Conservation (phyloP, 2,888 invertebrate genomes). For the Calameuta pallipes region DNA sequence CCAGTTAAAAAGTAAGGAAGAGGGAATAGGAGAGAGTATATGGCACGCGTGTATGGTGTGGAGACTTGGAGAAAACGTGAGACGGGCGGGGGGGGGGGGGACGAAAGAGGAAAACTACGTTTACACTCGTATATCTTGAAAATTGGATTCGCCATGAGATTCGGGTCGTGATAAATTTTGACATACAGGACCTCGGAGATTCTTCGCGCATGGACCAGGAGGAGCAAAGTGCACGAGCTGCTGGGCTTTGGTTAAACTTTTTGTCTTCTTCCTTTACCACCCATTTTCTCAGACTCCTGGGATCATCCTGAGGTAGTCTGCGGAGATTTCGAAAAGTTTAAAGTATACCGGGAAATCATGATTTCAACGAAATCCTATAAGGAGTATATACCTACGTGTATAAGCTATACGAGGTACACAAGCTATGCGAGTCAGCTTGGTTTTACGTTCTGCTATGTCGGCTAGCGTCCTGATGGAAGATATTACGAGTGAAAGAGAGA, state of each 20-base stretch:
- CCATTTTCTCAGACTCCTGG: background rate
- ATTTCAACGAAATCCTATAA: background rate
- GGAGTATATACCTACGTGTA: background rate
- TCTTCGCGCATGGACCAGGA: conserved; percentile 11
- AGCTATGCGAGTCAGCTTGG: background rate
- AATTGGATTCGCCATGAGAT: conserved; percentile 60
- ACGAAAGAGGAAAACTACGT: conserved; percentile 25
- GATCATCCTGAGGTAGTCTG: background rate
- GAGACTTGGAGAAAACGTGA: conserved; percentile 24
- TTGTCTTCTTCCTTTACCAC: background rate
- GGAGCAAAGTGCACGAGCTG: background rate
- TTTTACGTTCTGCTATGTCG: background rate
- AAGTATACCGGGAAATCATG: background rate
- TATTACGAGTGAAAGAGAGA: background rate
- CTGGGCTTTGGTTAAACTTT: background rate
- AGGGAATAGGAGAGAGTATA: conserved; percentile 9
- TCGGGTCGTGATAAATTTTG: conserved; percentile 58
- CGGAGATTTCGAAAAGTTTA: background rate
- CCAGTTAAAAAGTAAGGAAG: conserved; percentile 11
- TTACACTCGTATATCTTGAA: conserved; percentile 59
- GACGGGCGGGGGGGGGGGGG: conserved; percentile 14
- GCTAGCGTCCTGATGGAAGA: background rate
- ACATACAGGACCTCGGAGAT: conserved; percentile 26
- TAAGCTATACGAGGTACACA: background rate
- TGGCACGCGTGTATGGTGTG: conserved; percentile 8